Conservation (phyloP, 2,888 invertebrate genomes). For the Syritta pipiens region DNA sequence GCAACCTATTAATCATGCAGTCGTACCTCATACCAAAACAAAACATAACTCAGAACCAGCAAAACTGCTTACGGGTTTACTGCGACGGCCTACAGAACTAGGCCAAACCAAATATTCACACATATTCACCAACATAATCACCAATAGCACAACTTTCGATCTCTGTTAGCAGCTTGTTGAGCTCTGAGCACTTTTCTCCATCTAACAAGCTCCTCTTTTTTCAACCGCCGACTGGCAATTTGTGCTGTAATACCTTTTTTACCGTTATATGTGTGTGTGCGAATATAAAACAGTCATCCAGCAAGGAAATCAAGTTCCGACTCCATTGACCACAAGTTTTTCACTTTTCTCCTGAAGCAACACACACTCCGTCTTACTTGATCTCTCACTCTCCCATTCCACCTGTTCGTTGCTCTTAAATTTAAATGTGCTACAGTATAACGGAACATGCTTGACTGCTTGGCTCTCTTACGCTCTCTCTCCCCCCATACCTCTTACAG, state of each 20-base stretch:
- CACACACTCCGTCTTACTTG: slow-evolving; percentile 8
- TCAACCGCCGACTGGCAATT: slow-evolving; percentile 38
- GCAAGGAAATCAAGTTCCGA: slow-evolving; percentile 22
- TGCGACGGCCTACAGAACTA: slow-evolving; percentile 42
- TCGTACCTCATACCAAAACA: slow-evolving; percentile 45
- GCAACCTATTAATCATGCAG: slow-evolving; percentile 12
- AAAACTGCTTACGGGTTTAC: slow-evolving; percentile 26
- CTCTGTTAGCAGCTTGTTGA: slow-evolving; percentile 45
- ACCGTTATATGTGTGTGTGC: slow-evolving; percentile 5
- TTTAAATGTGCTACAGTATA: slow-evolving; percentile 49
- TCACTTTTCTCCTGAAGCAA: slow-evolving; percentile 48
- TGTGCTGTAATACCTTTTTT: slow-evolving; percentile 44
- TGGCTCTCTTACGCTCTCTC: slow-evolving; percentile 9
- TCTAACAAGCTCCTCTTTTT: slow-evolving; percentile 32
- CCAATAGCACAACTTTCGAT: slow-evolving; percentile 62
- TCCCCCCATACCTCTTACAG: neutral
- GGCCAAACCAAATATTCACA: slow-evolving; percentile 52
- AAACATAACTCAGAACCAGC: slow-evolving; percentile 54
- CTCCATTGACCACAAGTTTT: slow-evolving; percentile 25
- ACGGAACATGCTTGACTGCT: slow-evolving; percentile 36
- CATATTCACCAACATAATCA: slow-evolving; percentile 58
- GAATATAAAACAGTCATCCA: neutral
- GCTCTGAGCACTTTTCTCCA: slow-evolving; percentile 24
- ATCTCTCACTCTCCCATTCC: neutral
- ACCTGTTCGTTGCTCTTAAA: slow-evolving; percentile 44